These are phyloP conservation scores for Polyploca ridens DNA, from an alignment of 2,888 invertebrate genomes.

Conservation along the genomic window DNA sequence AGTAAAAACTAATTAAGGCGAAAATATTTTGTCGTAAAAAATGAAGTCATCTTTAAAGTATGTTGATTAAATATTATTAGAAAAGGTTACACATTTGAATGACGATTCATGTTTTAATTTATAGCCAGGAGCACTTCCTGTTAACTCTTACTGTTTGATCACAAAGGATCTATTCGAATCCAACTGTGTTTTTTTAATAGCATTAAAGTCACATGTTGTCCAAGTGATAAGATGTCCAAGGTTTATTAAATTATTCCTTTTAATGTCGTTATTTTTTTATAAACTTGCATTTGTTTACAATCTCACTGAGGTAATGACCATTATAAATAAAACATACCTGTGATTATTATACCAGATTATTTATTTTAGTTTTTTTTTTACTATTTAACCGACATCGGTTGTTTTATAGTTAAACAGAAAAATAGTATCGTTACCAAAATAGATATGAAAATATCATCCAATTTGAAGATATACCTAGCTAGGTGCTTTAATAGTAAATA, in stretches of 20 bases:
- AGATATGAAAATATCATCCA: no score
- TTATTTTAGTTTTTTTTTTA: no score
- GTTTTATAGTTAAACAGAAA: no score
- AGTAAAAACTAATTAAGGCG: constrained; percentile 13
- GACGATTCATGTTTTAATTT: constrained; percentile 61
- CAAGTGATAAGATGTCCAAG: background rate
- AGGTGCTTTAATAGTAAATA: no score
- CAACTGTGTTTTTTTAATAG: constrained; percentile 55
- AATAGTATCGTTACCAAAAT: no score
- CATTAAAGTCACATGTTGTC: background rate
- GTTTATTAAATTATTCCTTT: background rate
- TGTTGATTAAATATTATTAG: constrained; percentile 3
- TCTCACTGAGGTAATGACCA: no score
- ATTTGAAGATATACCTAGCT: no score
- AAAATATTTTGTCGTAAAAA: constrained; percentile 12
- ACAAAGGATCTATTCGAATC: constrained; percentile 52
- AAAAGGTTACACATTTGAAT: constrained; percentile 44
- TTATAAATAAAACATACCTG: no score
- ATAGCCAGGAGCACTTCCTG: constrained; percentile 64
- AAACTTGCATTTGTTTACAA: background rate
- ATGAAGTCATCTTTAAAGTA: background rate
- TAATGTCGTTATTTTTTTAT: background rate
- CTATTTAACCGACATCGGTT: no score
- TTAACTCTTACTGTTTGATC: constrained; percentile 54
- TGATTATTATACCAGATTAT: no score